These are phyloP conservation scores for Chaunax sp. DNA, from an alignment of 2,797 vertebrate genomes.

Conservation along the genomic window DNA sequence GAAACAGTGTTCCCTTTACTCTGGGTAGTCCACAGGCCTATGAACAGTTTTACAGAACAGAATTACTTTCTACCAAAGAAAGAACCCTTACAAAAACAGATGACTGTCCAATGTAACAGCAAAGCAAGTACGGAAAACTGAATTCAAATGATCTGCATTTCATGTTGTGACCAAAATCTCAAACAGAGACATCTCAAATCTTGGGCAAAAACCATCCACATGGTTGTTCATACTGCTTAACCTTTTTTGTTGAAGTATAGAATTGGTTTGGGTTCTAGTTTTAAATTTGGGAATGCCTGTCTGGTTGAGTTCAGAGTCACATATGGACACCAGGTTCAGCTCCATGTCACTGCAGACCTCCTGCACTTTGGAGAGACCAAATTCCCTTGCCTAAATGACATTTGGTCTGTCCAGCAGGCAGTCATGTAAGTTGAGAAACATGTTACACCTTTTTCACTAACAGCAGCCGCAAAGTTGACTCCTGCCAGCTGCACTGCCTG, in stretches of 20 bases:
- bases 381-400: constrained; percentile 2
- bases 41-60: constrained; percentile 7
- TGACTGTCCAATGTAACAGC: neutral
- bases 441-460: constrained; percentile 2
- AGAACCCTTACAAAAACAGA: neutral
- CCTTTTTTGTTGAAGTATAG: neutral
- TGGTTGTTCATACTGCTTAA: no score
- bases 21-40: neutral
- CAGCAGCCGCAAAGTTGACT: constrained; percentile 17
- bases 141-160: neutral
- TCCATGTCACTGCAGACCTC: neutral
- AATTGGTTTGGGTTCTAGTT: neutral
- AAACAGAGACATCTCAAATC: no score
- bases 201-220: no score
- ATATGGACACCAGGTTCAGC: neutral
- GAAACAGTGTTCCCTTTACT: neutral
- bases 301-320: neutral
- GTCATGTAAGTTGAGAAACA: constrained; percentile 4
- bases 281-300: neutral
- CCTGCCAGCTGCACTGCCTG: constrained; percentile 37
- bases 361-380: neutral
- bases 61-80: neutral
- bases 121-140: neutral
- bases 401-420: constrained; percentile 18
- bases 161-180: neutral